phyloP scores from a whole-genome alignment of 2,888 invertebrate genomes.

The Epiblema foenella region DNA sequence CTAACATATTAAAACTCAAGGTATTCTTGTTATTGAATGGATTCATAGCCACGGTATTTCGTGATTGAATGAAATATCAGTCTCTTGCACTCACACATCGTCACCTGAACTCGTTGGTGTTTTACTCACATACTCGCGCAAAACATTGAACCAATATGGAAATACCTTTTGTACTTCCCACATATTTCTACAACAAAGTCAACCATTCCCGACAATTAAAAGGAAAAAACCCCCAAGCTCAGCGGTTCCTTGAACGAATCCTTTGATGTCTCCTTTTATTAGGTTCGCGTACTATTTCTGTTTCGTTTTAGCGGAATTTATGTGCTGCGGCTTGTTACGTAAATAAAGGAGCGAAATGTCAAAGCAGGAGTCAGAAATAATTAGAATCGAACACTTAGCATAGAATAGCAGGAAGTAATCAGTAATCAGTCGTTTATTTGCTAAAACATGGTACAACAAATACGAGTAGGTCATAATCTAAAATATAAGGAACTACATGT shows the following conservation, averaged over 20 bases:
- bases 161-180: background rate
- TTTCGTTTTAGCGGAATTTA: conserved; percentile 71
- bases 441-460: no score
- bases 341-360: conserved; percentile 62
- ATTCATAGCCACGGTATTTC: background rate
- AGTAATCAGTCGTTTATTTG: no score
- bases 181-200: conserved; percentile 24
- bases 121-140: background rate
- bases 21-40: no score
- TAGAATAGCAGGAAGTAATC: conserved; percentile 65
- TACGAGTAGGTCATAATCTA: no score
- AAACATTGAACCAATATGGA: background rate
- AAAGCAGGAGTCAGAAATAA: conserved; percentile 63
- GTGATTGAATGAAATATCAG: background rate
- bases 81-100: background rate
- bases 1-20: background rate
- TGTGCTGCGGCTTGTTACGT: conserved; percentile 64
- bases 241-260: conserved; percentile 63
- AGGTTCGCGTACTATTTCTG: conserved; percentile 69
- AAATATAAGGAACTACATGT: no score
- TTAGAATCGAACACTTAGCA: conserved; percentile 65
- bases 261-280: conserved; percentile 76
- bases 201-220: conserved; percentile 37
- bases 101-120: background rate
- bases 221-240: conserved; percentile 55